A percentile compares a stretch with the other conserved stretches of the same genome.
These are phyloP conservation scores for Centrocercus urophasianus DNA, from an alignment of 2,113 vertebrate genomes.

Conservation along the genomic window DNA sequence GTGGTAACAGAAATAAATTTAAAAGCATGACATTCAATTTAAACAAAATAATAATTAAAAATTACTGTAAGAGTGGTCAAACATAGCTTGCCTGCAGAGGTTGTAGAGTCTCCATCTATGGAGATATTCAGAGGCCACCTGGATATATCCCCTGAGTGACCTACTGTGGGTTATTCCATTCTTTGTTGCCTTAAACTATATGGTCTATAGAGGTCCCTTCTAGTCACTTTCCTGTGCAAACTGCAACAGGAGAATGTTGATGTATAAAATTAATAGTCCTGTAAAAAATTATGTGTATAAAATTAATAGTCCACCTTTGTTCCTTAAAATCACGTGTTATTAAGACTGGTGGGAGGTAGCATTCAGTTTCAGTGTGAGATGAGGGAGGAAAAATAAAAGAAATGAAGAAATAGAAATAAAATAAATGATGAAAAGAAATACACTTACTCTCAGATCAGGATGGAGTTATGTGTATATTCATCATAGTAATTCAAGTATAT, in stretches of 20 bases:
- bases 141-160: too few species aligned
- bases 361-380: neutral
- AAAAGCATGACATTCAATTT: neutral
- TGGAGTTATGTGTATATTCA: neutral
- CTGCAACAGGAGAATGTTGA: neutral
- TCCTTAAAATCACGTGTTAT: neutral
- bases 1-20: neutral
- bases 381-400: neutral
- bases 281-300: too few species aligned
- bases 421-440: neutral
- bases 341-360: neutral
- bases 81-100: neutral
- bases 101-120: neutral
- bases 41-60: neutral
- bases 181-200: neutral
- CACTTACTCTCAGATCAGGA: neutral
- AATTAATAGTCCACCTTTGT: neutral
- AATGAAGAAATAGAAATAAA: too few species aligned
- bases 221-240: neutral
- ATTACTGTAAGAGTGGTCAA: rapidly evolving
- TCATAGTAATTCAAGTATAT: neutral
- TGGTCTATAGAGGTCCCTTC: neutral
- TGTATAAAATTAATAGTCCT: neutral
- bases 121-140: neutral
- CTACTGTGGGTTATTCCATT: neutral